Evolutionary conservation across 2,113 vertebrate species (phyloP), one percentile per base, ranked within the genome.

Genomic region (Thunnus maccoyii): DNA sequence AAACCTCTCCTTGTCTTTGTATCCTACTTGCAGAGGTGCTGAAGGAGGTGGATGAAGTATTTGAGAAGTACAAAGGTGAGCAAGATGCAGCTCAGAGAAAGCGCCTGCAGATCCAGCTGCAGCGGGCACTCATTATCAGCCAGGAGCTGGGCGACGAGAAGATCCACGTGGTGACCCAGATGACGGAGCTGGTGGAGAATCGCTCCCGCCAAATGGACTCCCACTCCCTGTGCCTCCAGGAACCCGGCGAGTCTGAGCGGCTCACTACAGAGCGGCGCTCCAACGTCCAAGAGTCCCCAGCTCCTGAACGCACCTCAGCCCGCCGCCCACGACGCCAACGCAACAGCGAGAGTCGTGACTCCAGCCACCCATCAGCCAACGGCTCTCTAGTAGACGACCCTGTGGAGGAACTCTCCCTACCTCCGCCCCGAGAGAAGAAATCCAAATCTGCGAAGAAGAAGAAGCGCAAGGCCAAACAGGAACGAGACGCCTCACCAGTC

Each of bases 91-190:
- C 93, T 80, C 97, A 99, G 92, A 96, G 97, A 62, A 99, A 98
- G 76, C 96, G 97, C 0, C 94, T 99, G 72, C 97, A 99, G 94
- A 91, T 97, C 89, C 97, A 98, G 90, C 96, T 99, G 55, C 98
- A 99, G 93, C 93, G 97, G 13, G 98, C 98, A 0, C 94, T 99
- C 73, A 99, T 99, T 91, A 94, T 96, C 92, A 99, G 96, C 88
- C 98, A 99, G 84, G 98, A 99, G 90, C 94, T 99, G 27, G 98
- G 98, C 12, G 98, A 99, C 41, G 98, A 99, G 92, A 99, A 99
- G 89, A 99, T 99, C 89, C 97, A 98, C 6, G 96, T 99, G 76
- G 98, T 99, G 57, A 97, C 98, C 25, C 98, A 99, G 83, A 98
- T 99, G 97, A 96, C 97, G 0, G 98, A 99, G 92, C 90, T 98